phyloP scores from a whole-genome alignment of 92 coral and sea anemone species.

The Epizoanthus scotinus region DNA sequence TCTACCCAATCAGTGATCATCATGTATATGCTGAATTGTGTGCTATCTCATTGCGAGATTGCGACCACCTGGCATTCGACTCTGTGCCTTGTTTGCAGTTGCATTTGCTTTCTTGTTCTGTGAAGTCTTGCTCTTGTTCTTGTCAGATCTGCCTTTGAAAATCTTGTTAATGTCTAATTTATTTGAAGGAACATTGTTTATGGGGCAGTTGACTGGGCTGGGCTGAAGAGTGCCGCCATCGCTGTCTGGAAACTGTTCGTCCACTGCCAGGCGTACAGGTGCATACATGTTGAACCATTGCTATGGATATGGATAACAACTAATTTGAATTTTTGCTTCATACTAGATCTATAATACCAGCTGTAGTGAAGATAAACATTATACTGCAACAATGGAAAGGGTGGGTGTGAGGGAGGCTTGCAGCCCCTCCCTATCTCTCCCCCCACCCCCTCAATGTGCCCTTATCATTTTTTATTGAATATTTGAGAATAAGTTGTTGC shows the following conservation, averaged over 20 bases:
- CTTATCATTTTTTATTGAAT: too few species aligned
- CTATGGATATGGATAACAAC: constrained; percentile 36
- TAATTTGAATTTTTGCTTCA: not conserved
- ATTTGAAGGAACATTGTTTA: constrained; percentile 53
- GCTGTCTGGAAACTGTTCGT: constrained; percentile 45
- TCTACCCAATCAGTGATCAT: too few species aligned
- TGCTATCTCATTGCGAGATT: constrained; percentile 20
- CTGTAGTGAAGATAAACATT: constrained; percentile 57
- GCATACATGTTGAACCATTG: constrained; percentile 99
- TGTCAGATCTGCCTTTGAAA: constrained; percentile 86
- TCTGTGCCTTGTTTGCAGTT: constrained; percentile 22
- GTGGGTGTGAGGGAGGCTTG: not conserved
- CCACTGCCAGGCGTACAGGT: constrained; percentile 84
- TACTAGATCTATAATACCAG: constrained; percentile 47
- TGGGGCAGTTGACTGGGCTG: constrained; percentile 32
- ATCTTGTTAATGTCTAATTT: constrained; percentile 83
- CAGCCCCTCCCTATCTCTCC: not conserved
- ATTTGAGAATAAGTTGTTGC: not conserved
- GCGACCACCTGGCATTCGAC: constrained; percentile 10
- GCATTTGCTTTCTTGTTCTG: constrained; percentile 74
- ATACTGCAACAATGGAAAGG: constrained; percentile 56
- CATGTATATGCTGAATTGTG: too few species aligned
- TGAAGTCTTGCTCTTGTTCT: constrained; percentile 61
- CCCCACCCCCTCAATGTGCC: too few species aligned
- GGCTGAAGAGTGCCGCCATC: constrained; percentile 18